Evolutionary conservation across 2,797 vertebrate genomes (phyloP).

Genomic region (Aythya fuligula): DNA sequence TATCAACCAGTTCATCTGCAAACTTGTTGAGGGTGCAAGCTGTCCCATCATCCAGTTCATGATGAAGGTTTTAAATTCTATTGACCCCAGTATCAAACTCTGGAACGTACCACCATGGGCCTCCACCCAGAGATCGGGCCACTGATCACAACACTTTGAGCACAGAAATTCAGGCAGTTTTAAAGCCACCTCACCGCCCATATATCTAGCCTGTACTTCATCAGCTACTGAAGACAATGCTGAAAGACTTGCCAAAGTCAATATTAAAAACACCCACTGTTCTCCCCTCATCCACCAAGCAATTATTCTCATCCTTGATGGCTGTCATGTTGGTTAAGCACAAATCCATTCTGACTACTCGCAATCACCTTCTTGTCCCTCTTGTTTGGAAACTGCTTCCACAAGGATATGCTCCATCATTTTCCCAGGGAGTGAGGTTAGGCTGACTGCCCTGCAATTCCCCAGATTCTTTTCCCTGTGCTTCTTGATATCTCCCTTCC

Average conservation of each 20-base stretch:
- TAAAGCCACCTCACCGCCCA: background rate
- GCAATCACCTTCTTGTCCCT: background rate
- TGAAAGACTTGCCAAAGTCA: background rate
- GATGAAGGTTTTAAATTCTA: background rate
- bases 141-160: background rate
- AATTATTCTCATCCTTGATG: background rate
- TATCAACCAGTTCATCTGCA: background rate
- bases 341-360: background rate
- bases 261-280: background rate
- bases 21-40: accelerated
- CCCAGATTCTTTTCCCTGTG: background rate
- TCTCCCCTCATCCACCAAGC: background rate
- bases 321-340: background rate
- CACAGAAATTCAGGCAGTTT: background rate
- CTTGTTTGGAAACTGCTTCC: background rate
- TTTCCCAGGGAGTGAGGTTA: background rate
- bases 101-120: background rate
- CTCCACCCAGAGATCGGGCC: background rate
- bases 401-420: background rate
- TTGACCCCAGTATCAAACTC: background rate
- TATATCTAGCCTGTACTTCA: background rate
- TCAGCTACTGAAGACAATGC: background rate
- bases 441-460: background rate
- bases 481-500: background rate
- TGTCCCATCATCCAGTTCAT: background rate